Evolutionary conservation across 1,140 invertebrate species (phyloP).

Genomic region (Neuroterus valhalla): DNA sequence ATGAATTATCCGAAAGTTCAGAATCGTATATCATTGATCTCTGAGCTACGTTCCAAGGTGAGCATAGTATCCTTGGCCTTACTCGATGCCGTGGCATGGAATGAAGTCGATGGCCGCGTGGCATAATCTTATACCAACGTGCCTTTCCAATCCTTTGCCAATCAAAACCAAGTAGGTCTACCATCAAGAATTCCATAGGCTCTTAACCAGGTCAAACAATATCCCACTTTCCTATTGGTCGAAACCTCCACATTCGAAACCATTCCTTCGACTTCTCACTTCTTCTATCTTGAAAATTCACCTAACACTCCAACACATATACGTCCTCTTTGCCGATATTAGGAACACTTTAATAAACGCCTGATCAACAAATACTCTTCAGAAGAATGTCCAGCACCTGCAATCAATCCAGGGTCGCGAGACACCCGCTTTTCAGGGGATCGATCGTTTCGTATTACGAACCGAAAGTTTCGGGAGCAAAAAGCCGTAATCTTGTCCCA

Average conservation of each 20-base stretch:
- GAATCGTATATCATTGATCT: not conserved
- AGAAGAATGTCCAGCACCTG: conserved; percentile 1
- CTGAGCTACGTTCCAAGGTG: not conserved
- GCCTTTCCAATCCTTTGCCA: conserved; percentile 57
- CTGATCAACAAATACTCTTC: conserved; percentile 6
- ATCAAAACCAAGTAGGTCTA: conserved; percentile 60
- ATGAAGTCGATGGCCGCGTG: conserved; percentile 34
- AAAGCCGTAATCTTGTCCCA: conserved; percentile 37
- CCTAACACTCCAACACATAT: not conserved
- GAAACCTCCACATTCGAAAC: not conserved
- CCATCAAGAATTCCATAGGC: conserved; percentile 54
- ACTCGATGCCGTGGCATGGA: conserved; percentile 31
- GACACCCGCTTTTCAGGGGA: not conserved
- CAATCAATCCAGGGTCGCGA: not conserved
- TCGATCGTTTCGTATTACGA: conserved; percentile 6
- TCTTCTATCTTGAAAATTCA: conserved; percentile 26
- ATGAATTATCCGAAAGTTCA: not conserved
- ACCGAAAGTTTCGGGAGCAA: conserved; percentile 15
- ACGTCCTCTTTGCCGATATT: not conserved
- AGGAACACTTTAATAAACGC: not conserved
- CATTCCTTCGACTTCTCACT: conserved; percentile 3
- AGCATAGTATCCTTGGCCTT: conserved; percentile 30
- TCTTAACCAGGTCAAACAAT: conserved; percentile 49
- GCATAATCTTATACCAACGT: conserved; percentile 61
- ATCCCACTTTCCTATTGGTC: conserved; percentile 33